Percentiles rank a stretch among this genome's conserved stretches.
phyloP scores from a whole-genome alignment of 2,113 vertebrate species.

The Xerus inauris region DNA sequence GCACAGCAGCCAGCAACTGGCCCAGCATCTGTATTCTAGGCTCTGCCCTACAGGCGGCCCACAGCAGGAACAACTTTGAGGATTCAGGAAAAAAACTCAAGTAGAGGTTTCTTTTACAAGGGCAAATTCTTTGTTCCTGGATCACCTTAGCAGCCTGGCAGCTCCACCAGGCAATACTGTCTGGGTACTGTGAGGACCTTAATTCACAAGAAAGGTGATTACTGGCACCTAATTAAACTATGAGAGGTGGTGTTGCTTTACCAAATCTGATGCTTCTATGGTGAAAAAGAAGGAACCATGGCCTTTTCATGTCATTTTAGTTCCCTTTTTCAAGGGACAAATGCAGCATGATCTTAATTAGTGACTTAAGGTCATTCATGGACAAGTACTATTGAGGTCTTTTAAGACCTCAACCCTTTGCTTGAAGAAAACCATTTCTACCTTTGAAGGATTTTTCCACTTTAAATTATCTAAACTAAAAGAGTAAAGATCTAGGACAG shows the following conservation, averaged over 20 bases:
- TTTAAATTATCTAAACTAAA: constrained; percentile 46
- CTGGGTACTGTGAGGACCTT: neutral
- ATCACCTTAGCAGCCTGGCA: neutral
- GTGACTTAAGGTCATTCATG: neutral
- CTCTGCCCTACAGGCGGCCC: neutral
- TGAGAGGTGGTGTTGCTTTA: neutral
- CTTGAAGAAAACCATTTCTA: neutral
- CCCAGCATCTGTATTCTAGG: neutral
- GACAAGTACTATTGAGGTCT: neutral
- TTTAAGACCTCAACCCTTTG: neutral
- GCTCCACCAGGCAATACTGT: neutral
- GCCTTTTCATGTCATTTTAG: neutral
- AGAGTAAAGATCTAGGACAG: neutral
- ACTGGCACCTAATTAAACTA: neutral
- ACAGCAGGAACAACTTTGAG: neutral
- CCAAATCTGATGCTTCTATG: neutral
- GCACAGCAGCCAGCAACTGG: neutral
- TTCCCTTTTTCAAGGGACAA: constrained; percentile 37
- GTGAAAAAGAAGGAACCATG: neutral
- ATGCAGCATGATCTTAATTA: neutral
- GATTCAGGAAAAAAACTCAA: neutral
- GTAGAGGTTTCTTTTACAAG: neutral
- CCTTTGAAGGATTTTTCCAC: neutral
- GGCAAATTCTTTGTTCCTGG: neutral
- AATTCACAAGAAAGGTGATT: neutral